Evolutionary conservation across 2,113 vertebrate species (phyloP).

Genomic region (Gallinago media): DNA sequence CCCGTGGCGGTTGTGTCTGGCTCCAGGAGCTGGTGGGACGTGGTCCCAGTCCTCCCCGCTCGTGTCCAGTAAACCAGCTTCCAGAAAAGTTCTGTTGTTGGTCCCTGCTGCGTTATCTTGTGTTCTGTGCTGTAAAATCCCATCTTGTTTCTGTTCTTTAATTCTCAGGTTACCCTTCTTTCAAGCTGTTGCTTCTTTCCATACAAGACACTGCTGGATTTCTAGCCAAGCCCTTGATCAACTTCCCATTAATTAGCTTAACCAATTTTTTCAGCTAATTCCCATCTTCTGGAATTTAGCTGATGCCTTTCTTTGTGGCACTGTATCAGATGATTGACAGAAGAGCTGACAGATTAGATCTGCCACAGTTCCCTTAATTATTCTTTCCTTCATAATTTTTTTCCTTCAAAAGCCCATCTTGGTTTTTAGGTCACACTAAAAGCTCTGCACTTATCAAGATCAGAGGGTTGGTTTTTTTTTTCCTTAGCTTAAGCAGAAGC

Average conservation of each 20-base stretch:
- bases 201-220: background rate
- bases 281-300: background rate
- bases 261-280: background rate
- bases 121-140: background rate
- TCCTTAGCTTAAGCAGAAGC: background rate
- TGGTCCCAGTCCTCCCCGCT: background rate
- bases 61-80: rapidly evolving
- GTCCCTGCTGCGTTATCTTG: background rate
- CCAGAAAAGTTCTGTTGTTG: background rate
- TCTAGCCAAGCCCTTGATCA: background rate
- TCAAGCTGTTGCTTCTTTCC: background rate
- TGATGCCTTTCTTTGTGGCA: background rate
- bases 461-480: background rate
- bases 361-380: constrained; percentile 33
- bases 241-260: background rate
- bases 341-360: constrained; percentile 29
- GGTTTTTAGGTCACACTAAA: constrained; percentile 27
- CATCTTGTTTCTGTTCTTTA: background rate
- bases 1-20: rapidly evolving
- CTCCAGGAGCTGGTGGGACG: background rate
- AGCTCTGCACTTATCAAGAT: background rate
- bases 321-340: constrained; percentile 4
- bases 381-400: background rate
- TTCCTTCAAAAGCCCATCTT: background rate
- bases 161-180: background rate